Evolutionary conservation across 2,797 vertebrate genomes (phyloP).

Genomic region (Diplodus sargus): DNA sequence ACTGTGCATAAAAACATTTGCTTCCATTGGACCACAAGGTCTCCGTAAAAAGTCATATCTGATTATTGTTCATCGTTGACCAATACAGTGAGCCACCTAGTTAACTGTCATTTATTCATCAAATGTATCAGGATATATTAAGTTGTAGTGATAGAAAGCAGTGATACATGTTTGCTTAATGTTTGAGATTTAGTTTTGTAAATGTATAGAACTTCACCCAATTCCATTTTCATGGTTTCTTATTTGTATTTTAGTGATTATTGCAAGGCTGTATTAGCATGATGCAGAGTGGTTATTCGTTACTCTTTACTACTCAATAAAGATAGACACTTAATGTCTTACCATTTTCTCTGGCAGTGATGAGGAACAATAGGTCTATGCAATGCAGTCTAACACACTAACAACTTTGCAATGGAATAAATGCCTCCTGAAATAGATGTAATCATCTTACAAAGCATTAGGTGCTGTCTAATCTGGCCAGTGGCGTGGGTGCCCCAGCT

Average conservation of each 20-base stretch:
- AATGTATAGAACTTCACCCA: neutral
- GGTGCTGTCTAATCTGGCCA: slow-evolving; percentile 88
- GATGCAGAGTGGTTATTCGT: neutral
- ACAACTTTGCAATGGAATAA: slow-evolving; percentile 85
- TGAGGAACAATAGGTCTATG: slow-evolving; percentile 35
- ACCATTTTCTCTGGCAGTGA: neutral
- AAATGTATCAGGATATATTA: neutral
- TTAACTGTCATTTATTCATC: neutral
- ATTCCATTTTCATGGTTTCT: slow-evolving; percentile 9
- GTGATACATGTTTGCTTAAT: neutral
- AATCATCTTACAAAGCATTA: slow-evolving; percentile 92
- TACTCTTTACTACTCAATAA: neutral
- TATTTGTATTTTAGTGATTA: slow-evolving; percentile 4
- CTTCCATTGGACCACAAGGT: slow-evolving; percentile 9
- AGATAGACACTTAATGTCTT: slow-evolving; percentile 7
- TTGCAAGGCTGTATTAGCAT: neutral
- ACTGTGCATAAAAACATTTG: neutral
- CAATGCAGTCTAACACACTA: slow-evolving; percentile 78
- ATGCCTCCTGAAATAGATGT: slow-evolving; percentile 91
- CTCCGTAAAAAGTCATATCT: slow-evolving; percentile 11
- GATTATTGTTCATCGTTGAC: slow-evolving; percentile 6
- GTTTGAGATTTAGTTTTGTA: neutral
- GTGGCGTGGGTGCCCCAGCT: slow-evolving; percentile 62
- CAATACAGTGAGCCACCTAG: neutral
- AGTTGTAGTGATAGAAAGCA: neutral